phyloP scores from a whole-genome alignment of 2,797 vertebrate species.

The Hydrocynus forskahlii region DNA sequence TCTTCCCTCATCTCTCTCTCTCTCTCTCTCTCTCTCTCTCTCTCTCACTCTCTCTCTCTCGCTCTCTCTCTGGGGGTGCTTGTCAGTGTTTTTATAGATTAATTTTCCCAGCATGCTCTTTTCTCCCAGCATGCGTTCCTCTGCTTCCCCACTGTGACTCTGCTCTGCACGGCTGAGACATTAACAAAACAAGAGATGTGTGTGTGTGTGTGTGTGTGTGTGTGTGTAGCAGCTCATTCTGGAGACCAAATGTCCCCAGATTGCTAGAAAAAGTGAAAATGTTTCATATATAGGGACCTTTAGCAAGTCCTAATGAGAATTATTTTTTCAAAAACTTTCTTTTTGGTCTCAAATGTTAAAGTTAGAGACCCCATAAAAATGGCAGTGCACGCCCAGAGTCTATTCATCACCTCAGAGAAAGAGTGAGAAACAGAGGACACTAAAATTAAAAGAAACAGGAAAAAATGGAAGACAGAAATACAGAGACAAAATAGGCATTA shows the following conservation, averaged over 20 bases:
- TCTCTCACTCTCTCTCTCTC: not conserved
- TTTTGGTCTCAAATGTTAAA: not conserved
- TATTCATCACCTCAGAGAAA: not conserved
- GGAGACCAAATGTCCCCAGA: not conserved
- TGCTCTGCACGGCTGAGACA: conserved; percentile 31
- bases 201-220: conserved; percentile 26
- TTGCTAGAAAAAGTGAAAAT: not conserved
- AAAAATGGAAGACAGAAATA: not conserved
- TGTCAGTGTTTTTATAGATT: conserved; percentile 59
- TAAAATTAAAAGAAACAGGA: not conserved
- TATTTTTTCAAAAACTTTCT: too few species aligned
- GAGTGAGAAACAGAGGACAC: not conserved
- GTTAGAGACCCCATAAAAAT: too few species aligned
- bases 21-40: conserved; percentile 24
- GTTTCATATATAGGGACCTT: not conserved
- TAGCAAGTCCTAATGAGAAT: not conserved
- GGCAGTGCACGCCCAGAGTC: too few species aligned
- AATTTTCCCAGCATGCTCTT: conserved; percentile 57
- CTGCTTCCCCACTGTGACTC: conserved; percentile 46
- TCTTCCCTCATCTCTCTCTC: conserved; percentile 26
- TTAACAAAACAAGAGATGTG: conserved; percentile 38
- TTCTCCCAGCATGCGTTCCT: conserved; percentile 41
- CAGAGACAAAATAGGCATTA: not conserved
- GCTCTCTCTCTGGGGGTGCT: conserved; percentile 28
- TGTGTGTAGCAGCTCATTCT: not conserved